Evolutionary conservation across 1,140 invertebrate species (phyloP).

Genomic region (Ceratosolen fusciceps): DNA sequence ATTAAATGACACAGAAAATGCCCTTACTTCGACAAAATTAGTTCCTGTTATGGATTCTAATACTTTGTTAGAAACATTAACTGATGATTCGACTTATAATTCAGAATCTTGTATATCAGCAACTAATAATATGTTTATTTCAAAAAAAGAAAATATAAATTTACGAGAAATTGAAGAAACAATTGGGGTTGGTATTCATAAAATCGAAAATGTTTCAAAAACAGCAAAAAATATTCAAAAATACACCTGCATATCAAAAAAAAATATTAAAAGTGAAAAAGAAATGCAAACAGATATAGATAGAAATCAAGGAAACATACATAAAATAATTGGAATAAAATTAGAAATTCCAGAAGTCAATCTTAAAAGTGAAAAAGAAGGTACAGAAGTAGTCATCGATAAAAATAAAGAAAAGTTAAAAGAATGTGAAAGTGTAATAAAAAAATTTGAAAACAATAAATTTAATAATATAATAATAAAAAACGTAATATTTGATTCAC

Average conservation of each 20-base stretch:
- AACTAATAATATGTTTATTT: background rate
- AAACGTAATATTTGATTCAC: background rate
- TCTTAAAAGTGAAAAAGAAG: background rate
- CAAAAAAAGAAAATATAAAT: slow-evolving; percentile 27
- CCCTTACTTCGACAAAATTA: background rate
- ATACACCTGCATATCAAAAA: background rate
- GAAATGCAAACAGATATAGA: background rate
- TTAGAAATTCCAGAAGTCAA: background rate
- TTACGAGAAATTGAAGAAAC: slow-evolving; percentile 30
- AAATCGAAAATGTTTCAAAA: background rate
- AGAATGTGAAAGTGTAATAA: slow-evolving; percentile 21
- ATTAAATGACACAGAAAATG: slow-evolving; percentile 41
- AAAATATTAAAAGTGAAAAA: background rate
- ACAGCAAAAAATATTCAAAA: background rate
- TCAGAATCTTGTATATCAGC: background rate
- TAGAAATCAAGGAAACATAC: background rate
- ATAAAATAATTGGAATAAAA: background rate
- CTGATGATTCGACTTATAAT: slow-evolving; percentile 36
- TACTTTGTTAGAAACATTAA: slow-evolving; percentile 36
- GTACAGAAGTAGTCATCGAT: background rate
- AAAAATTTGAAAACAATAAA: background rate
- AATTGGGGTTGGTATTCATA: background rate
- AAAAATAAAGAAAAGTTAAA: background rate
- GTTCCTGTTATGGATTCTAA: slow-evolving; percentile 23
- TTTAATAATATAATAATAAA: background rate